Conservation (phyloP, 2,113 vertebrate genomes). For the Scophthalmus maximus region DNA sequence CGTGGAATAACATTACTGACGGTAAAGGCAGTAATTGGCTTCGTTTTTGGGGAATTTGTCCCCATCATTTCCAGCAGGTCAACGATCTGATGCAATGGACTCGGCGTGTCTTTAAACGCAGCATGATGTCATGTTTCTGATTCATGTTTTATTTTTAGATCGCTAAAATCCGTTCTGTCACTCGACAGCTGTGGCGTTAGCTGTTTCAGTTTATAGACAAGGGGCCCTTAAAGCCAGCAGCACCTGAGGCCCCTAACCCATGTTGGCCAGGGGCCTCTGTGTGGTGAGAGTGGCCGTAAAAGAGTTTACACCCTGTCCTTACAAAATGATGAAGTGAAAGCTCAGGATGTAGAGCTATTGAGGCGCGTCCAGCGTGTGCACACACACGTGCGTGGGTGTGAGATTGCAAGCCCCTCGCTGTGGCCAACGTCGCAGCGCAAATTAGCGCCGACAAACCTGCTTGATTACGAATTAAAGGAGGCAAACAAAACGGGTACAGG, state of each 20-base stretch:
- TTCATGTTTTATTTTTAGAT: too few species aligned
- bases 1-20: slow-evolving; percentile 44
- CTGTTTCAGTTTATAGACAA: slow-evolving; percentile 17
- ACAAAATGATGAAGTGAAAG: slow-evolving; percentile 29
- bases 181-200: slow-evolving; percentile 19
- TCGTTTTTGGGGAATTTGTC: slow-evolving; percentile 31
- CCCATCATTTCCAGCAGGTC: slow-evolving; percentile 22
- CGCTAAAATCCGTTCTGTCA: too few species aligned
- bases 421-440: slow-evolving; percentile 49
- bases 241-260: too few species aligned
- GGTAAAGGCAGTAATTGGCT: slow-evolving; percentile 62
- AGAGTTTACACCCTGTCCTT: slow-evolving; percentile 44
- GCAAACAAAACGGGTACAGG: slow-evolving; percentile 60
- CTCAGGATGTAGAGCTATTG: not conserved
- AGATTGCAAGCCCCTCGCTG: slow-evolving; percentile 30
- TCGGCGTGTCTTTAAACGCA: not conserved
- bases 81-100: not conserved
- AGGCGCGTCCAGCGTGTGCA: not conserved
- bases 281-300: slow-evolving; percentile 15
- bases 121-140: not conserved
- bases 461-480: slow-evolving; percentile 65
- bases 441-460: slow-evolving; percentile 69
- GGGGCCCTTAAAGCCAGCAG: slow-evolving; percentile 25
- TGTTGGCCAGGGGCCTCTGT: slow-evolving; percentile 9
- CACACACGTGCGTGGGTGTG: not conserved